Conservation (phyloP, 2,888 invertebrate genomes). For the Ectobius pallidus region DNA sequence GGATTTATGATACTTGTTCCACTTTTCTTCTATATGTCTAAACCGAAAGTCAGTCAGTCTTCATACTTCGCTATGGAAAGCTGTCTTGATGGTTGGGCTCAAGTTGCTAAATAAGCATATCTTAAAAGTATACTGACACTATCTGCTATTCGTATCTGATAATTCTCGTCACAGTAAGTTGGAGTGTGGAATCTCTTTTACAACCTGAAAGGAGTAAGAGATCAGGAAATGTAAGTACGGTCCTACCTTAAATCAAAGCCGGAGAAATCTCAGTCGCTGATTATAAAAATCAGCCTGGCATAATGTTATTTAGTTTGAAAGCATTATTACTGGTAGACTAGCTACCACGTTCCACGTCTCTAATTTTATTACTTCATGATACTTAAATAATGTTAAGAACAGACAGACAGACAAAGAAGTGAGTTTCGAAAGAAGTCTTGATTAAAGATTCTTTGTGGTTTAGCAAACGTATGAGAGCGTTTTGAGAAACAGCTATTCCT, state of each 20-base stretch:
- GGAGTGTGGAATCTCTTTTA: background rate
- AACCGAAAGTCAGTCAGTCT: too few relatives aligned
- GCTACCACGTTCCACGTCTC: too few relatives aligned
- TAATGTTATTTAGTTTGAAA: background rate
- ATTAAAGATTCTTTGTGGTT: too few relatives aligned
- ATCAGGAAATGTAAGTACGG: background rate
- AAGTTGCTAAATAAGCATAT: too few relatives aligned
- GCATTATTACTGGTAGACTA: too few relatives aligned
- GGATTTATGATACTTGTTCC: too few relatives aligned
- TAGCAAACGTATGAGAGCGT: too few relatives aligned
- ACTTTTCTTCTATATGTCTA: too few relatives aligned
- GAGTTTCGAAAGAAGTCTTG: too few relatives aligned
- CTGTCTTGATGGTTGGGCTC: too few relatives aligned
- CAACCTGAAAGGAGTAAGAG: background rate
- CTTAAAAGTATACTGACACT: constrained; percentile 1
- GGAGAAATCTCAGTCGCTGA: background rate
- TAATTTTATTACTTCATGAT: background rate
- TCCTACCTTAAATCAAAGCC: background rate
- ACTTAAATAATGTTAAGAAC: background rate
- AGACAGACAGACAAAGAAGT: background rate
- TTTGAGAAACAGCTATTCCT: too few relatives aligned
- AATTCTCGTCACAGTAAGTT: background rate
- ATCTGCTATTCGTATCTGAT: background rate
- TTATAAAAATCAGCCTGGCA: background rate
- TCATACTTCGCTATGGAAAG: too few relatives aligned